phyloP scores from a whole-genome alignment of 2,797 vertebrate genomes.

The Arremon aurantiirostris region DNA sequence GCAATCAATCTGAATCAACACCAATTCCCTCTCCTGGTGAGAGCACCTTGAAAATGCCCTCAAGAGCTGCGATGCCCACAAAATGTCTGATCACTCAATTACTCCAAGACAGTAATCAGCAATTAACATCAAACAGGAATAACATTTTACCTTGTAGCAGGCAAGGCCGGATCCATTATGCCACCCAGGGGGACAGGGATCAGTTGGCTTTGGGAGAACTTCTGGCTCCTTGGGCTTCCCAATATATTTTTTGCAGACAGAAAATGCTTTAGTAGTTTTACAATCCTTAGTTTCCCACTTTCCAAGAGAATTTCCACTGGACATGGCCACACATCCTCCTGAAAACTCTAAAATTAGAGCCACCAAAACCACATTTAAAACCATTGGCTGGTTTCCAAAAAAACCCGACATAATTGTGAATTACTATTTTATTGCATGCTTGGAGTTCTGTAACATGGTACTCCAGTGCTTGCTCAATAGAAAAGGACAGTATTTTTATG shows the following conservation, averaged over 20 bases:
- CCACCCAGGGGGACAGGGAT: slow-evolving; percentile 87
- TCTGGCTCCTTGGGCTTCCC: slow-evolving; percentile 63
- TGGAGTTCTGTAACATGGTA: background rate
- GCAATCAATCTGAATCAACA: background rate
- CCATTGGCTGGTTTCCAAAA: background rate
- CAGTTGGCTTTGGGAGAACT: slow-evolving; percentile 71
- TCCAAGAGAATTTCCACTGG: slow-evolving; percentile 80
- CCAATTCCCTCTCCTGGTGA: background rate
- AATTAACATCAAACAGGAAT: background rate
- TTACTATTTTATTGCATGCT: background rate
- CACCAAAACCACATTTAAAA: background rate
- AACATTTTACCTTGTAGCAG: slow-evolving; percentile 89
- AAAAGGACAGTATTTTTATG: background rate
- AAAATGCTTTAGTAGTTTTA: slow-evolving; percentile 83
- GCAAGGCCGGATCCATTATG: slow-evolving; percentile 70
- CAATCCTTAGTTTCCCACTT: slow-evolving; percentile 90
- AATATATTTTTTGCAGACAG: slow-evolving; percentile 85
- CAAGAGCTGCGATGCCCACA: background rate
- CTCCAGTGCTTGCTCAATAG: background rate
- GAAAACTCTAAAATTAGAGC: slow-evolving; percentile 69
- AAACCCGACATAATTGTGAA: background rate
- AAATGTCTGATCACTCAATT: background rate
- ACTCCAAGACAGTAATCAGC: background rate
- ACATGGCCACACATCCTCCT: slow-evolving; percentile 87
- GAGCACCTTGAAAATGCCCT: background rate